These are phyloP conservation scores for Cephus spinipes DNA, from an alignment of 2,888 invertebrate species.

Conservation along the genomic window DNA sequence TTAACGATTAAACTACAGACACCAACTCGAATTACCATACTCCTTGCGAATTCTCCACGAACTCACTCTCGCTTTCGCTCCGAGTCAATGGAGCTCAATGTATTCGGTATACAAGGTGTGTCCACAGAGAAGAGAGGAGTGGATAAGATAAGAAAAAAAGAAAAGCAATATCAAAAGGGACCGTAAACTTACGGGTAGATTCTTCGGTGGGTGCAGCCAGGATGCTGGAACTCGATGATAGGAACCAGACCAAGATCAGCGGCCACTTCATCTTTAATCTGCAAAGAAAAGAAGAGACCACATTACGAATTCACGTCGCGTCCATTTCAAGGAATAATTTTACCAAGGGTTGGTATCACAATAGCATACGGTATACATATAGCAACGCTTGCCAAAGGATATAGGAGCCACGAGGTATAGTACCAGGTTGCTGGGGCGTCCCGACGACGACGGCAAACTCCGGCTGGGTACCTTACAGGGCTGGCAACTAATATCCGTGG, in stretches of 20 bases:
- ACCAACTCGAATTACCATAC: neutral
- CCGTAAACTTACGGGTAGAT: neutral
- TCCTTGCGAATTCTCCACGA: neutral
- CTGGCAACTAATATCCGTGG: constrained; percentile 47
- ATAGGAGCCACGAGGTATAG: neutral
- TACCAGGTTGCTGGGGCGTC: neutral
- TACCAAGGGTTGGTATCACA: neutral
- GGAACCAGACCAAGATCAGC: constrained; percentile 52
- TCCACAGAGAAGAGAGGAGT: neutral
- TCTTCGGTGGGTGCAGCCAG: constrained; percentile 26
- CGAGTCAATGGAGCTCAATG: neutral
- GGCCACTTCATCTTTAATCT: constrained; percentile 62
- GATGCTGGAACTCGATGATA: constrained; percentile 53
- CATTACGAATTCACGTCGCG: neutral
- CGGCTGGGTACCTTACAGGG: neutral
- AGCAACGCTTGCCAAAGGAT: neutral
- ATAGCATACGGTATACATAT: neutral
- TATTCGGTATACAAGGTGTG: neutral
- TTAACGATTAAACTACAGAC: neutral
- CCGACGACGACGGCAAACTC: neutral
- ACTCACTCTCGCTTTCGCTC: neutral
- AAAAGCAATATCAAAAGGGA: neutral
- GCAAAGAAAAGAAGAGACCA: constrained; percentile 27
- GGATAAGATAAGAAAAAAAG: neutral
- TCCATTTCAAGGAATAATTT: constrained; percentile 4